Conservation (phyloP, 2,113 vertebrate genomes). For the Heterochromis multidens region DNA sequence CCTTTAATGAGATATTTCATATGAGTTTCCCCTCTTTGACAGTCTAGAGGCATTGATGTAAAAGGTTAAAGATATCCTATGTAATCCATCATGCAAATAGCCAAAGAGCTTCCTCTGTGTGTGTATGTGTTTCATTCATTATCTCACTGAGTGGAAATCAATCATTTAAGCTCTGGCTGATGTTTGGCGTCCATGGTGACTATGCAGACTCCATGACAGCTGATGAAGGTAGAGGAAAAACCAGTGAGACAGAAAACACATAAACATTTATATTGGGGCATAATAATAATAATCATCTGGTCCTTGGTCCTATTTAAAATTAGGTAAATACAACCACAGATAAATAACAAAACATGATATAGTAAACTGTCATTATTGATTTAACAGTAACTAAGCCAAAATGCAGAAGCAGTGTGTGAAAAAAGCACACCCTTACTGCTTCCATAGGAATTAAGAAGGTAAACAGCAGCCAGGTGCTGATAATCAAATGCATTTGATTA, state of each 20-base stretch:
- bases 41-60: not conserved
- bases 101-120: not conserved
- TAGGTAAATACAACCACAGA: too few relatives aligned
- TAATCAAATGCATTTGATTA: too few relatives aligned
- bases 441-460: not conserved
- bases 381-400: not conserved
- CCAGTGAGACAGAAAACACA: not conserved
- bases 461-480: too few relatives aligned
- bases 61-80: slow-evolving; percentile 2
- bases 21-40: not conserved
- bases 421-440: too few relatives aligned
- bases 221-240: not conserved
- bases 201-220: not conserved
- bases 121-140: not conserved
- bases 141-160: slow-evolving; percentile 25
- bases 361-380: not conserved
- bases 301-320: too few relatives aligned
- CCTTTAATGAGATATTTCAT: not conserved
- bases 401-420: not conserved
- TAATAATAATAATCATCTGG: too few relatives aligned
- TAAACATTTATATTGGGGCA: not conserved
- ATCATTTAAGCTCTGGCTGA: slow-evolving; percentile 5
- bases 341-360: not conserved
- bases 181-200: slow-evolving; percentile 37
- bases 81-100: slow-evolving; percentile 4